Evolutionary conservation across 2,113 vertebrate species (phyloP), one percentile per base, ranked within the genome.

Genomic region (Campylorhamphus procurvoides): DNA sequence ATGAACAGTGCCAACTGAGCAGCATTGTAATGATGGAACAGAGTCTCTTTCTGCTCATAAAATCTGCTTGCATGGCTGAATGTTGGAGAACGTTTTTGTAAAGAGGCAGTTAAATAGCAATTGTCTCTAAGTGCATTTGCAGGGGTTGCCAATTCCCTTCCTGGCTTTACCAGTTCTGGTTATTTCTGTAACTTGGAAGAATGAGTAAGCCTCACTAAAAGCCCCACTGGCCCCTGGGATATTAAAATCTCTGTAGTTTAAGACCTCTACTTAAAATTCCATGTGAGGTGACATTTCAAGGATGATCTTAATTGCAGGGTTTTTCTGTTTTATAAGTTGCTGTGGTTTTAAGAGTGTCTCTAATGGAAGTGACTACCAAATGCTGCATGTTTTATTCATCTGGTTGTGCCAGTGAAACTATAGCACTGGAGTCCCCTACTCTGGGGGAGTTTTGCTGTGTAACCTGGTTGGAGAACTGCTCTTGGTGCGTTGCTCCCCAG

Each of bases 351-450:
- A 47, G 64, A 79, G 12, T 6, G 22, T 5, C 33, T 40, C 20
- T 40, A 23, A 3, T 18, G 29, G 66, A 14, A 52, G 13, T 4
- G 37, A 24, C 11, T 4, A 6, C 18, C 23, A 60, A 3, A 39
- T 50, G 7, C 6, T 2, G 7, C 4, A 2, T 1, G 31, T 12
- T 81, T 73, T 60, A 8, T 84, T 42, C 58, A 27, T 31, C 29
- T 18, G 49, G 24, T 33, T 24, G 10, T 73, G 18, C 27, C 53
- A 39, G 3, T 18, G 29, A 15, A 31, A 50, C 0, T 17, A 35
- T 12, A 44, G 42, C 56, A 2, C 27, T 19, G 6, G 19, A 31
- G 10, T 23, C 29, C 33, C 8, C 0, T 10, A 0, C 9, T 25
- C 6, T 8, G 5, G 31, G 25, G 0, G 25, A 1, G 1, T 18